phyloP scores from a whole-genome alignment of 2,888 invertebrate species.

The Melanostoma scalare region DNA sequence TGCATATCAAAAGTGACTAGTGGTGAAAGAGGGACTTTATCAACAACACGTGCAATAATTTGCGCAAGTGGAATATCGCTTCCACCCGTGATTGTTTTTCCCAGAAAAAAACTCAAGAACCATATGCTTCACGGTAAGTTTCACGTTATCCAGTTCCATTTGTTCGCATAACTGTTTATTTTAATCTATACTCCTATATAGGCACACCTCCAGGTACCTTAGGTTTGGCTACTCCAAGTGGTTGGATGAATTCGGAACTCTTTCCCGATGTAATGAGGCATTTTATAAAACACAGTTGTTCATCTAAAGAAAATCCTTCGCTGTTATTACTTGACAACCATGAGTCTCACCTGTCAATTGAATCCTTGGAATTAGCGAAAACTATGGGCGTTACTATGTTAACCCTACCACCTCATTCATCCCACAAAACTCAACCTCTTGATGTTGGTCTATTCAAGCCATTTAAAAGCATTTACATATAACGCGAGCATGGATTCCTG shows the following conservation, averaged over 20 bases:
- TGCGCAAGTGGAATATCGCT: constrained; percentile 18
- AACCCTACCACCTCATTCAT: too few relatives aligned
- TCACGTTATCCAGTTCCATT: constrained; percentile 2
- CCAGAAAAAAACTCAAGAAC: constrained; percentile 30
- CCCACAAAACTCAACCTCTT: too few relatives aligned
- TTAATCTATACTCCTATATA: constrained; percentile 23
- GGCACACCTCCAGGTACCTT: constrained; percentile 27
- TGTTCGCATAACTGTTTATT: constrained; percentile 10
- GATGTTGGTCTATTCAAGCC: too few relatives aligned
- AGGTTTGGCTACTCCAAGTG: constrained; percentile 24
- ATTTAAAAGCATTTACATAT: too few relatives aligned
- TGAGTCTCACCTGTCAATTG: constrained; percentile 36
- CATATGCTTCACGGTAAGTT: constrained; percentile 32
- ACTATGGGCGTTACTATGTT: constrained; percentile 17
- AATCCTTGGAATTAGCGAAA: constrained; percentile 26
- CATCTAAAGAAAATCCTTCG: constrained; percentile 10
- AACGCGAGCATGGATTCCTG: too few relatives aligned
- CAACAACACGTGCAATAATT: constrained; percentile 28
- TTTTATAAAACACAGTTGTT: constrained; percentile 18
- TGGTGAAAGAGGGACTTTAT: constrained; percentile 29
- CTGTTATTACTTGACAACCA: constrained; percentile 19
- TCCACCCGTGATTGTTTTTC: constrained; percentile 31
- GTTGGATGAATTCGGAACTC: constrained; percentile 29
- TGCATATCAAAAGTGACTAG: constrained; percentile 31
- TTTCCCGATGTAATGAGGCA: constrained; percentile 25